phyloP scores from a whole-genome alignment of 2,888 invertebrate species.

The Biston stratarius region DNA sequence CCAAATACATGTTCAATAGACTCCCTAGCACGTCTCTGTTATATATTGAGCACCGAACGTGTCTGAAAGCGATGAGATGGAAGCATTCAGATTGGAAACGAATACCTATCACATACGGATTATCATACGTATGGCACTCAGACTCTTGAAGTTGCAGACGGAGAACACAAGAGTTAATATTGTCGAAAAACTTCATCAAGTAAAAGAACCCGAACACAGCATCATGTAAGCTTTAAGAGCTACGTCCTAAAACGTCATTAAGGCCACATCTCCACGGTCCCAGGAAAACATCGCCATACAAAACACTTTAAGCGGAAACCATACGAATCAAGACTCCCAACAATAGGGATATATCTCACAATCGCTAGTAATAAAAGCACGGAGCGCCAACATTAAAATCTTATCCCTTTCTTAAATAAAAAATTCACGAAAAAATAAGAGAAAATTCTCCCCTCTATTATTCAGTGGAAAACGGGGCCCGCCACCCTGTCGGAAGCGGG shows the following conservation, averaged over 20 bases:
- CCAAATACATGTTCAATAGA: conserved; percentile 2
- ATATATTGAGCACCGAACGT: background rate
- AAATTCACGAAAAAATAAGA: conserved; percentile 85
- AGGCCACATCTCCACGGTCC: conserved; percentile 60
- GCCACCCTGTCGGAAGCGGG: conserved; percentile 56
- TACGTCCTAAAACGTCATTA: conserved; percentile 77
- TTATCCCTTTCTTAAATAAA: conserved; percentile 87
- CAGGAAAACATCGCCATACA: conserved; percentile 71
- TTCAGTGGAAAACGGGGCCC: conserved; percentile 72
- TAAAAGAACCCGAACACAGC: conserved; percentile 33
- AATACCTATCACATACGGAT: background rate
- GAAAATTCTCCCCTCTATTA: conserved; percentile 80
- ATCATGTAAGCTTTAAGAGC: conserved; percentile 40
- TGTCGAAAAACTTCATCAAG: conserved; percentile 45
- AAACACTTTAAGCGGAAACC: conserved; percentile 84
- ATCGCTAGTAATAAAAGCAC: conserved; percentile 82
- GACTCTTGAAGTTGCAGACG: background rate
- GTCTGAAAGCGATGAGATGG: conserved; percentile 7
- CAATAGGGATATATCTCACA: conserved; percentile 80
- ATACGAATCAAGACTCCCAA: conserved; percentile 79
- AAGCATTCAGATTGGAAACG: conserved; percentile 6
- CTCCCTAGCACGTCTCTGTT: background rate
- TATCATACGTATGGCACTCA: background rate
- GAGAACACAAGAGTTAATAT: conserved; percentile 1
- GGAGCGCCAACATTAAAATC: conserved; percentile 85